These are phyloP conservation scores for Smittia aterrima DNA, from an alignment of 2,888 invertebrate genomes.

Conservation along the genomic window DNA sequence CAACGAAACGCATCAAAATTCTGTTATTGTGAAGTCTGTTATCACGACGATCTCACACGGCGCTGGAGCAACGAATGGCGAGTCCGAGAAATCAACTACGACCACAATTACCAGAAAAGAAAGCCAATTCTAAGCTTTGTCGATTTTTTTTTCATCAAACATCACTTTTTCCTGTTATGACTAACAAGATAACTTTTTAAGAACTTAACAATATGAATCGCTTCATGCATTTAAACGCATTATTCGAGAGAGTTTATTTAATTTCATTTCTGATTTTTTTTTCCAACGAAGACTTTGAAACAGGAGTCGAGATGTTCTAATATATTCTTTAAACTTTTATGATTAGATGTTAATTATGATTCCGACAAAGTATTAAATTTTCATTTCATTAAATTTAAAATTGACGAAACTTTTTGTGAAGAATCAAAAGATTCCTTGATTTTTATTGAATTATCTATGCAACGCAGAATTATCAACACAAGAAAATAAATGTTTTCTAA, in stretches of 20 bases:
- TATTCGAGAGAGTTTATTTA: not conserved
- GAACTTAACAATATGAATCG: not conserved
- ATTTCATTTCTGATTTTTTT: not conserved
- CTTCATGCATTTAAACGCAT: not conserved
- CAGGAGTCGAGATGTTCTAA: too few relatives aligned
- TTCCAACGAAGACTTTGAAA: too few relatives aligned
- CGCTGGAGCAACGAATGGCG: slow-evolving; percentile 49
- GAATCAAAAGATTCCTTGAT: too few relatives aligned
- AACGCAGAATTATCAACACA: too few relatives aligned
- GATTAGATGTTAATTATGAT: too few relatives aligned
- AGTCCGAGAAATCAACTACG: slow-evolving; percentile 49
- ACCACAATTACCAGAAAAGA: slow-evolving; percentile 51
- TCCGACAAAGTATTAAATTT: too few relatives aligned
- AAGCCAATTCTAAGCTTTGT: slow-evolving; percentile 51
- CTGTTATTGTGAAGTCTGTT: slow-evolving; percentile 54
- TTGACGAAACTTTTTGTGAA: too few relatives aligned
- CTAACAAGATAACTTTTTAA: slow-evolving; percentile 22
- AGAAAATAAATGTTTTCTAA: too few relatives aligned
- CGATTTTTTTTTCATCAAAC: slow-evolving; percentile 1
- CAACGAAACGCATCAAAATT: slow-evolving; percentile 52
- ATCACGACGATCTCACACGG: slow-evolving; percentile 54
- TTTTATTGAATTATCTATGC: too few relatives aligned
- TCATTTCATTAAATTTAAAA: too few relatives aligned
- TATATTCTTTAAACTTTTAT: too few relatives aligned
- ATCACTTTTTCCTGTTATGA: slow-evolving; percentile 23